Evolutionary conservation across 2,888 invertebrate genomes (phyloP), one percentile per base, ranked within the genome.

Genomic region (Gryllus longicercus): DNA sequence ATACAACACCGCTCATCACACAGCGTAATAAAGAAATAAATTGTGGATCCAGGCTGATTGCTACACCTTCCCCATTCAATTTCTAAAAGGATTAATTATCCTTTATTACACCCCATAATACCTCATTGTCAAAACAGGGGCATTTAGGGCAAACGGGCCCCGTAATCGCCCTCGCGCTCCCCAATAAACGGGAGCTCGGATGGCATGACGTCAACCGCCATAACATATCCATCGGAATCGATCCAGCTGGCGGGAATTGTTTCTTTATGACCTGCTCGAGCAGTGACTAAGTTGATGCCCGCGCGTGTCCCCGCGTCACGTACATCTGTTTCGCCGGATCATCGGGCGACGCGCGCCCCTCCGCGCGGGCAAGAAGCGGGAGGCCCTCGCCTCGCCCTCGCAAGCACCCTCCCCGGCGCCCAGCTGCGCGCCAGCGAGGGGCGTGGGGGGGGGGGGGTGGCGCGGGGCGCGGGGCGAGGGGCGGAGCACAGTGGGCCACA

Each of bases 291-390:
- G n/a, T 63, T n/a, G 63, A 63, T 5, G 63, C 63, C n/a, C 63
- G n/a, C 16, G 63, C 63, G 63, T 11, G 63, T 63, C 63, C 63
- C 63, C 16, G n/a, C 63, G 63, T 63, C 63, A 63, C 63, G 63
- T 63, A 63, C 63, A 63, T 63, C 63, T 63, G 63, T 63, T 63
- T 63, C 63, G 14, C 63, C 63, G 63, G 63, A 63, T 63, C 63
- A 63, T 63, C 63, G 63, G 63, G 63, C 63, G 63, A 3, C 63
- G 16, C 63, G 14, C 63, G 14, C 63, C n/a, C 63, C 63, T n/a
- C 63, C 16, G 16, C 16, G 2, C 14, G 16, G n/a, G 2, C 16
- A n/a, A 63, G 63, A 63, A n/a, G 63, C 63, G 11, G n/a, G 63
- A n/a, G 16, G 63, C 63, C 14, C 14, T 63, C 14, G 16, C 16